Percentiles rank a stretch among this genome's conserved stretches.
phyloP scores from a whole-genome alignment of 2,797 vertebrate species.

The Silurus aristotelis region DNA sequence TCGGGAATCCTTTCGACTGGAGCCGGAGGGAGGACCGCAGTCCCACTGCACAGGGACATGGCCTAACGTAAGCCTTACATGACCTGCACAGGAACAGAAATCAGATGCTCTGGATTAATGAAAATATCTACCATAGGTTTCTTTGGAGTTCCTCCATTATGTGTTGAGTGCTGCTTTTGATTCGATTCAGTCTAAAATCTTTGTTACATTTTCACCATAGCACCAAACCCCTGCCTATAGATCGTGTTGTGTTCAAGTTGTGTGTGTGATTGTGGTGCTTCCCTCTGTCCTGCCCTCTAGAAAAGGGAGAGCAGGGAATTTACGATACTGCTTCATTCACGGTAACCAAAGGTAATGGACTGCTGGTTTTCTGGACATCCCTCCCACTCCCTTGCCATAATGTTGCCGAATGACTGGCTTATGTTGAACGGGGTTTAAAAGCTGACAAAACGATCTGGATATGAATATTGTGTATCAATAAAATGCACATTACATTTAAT shows the following conservation, averaged over 20 bases:
- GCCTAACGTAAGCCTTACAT: constrained; percentile 79
- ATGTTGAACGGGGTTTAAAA: neutral
- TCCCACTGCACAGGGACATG: constrained; percentile 75
- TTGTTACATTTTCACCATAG: neutral
- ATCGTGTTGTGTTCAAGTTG: neutral
- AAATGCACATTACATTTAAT: neutral
- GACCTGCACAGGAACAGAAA: neutral
- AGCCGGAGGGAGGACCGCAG: constrained; percentile 85
- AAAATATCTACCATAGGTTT: neutral
- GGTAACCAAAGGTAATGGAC: constrained; percentile 80
- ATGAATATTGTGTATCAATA: neutral
- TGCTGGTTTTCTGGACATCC: constrained; percentile 36
- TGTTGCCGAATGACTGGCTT: constrained; percentile 9
- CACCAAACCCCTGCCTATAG: neutral
- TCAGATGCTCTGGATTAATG: neutral
- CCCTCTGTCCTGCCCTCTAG: constrained; percentile 74
- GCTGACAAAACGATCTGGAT: neutral
- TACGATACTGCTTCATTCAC: constrained; percentile 79
- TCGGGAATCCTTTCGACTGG: constrained; percentile 95
- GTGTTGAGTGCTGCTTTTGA: neutral
- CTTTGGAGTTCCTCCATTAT: neutral
- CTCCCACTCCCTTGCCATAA: constrained; percentile 33
- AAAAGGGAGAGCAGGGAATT: constrained; percentile 81
- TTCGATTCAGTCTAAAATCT: neutral
- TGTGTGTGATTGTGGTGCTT: constrained; percentile 64